Conservation (phyloP, 2,113 vertebrate genomes). For the Tricholaema leucomelas region DNA sequence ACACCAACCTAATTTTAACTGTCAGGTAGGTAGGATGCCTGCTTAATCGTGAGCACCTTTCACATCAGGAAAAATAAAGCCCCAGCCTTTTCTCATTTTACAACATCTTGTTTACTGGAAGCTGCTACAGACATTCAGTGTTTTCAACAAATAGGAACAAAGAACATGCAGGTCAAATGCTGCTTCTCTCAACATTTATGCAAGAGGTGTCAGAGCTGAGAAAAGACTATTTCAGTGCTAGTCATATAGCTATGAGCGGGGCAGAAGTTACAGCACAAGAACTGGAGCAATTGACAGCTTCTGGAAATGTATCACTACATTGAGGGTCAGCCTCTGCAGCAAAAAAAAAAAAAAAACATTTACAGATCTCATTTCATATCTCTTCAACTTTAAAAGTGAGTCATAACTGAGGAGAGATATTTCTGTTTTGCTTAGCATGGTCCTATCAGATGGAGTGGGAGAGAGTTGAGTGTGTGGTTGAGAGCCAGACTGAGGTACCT, state of each 20-base stretch:
- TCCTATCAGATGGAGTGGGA: not conserved
- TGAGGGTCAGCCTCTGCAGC: not conserved
- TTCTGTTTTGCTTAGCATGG: not conserved
- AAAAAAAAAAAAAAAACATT: not conserved
- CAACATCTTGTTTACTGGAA: not conserved
- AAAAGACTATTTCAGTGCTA: not conserved
- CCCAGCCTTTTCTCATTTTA: not conserved
- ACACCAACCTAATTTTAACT: not conserved
- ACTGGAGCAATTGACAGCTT: not conserved
- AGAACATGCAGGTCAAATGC: not conserved
- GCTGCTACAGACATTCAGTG: not conserved
- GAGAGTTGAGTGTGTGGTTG: not conserved
- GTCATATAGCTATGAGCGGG: not conserved
- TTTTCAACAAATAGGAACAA: not conserved
- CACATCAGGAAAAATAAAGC: not conserved
- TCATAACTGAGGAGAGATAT: rapidly evolving
- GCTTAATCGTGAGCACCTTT: not conserved
- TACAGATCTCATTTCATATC: not conserved
- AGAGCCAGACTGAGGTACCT: not conserved
- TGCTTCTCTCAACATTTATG: not conserved
- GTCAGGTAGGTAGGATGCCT: too few relatives aligned
- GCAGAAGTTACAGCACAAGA: not conserved
- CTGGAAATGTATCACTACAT: not conserved
- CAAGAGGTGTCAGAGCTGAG: not conserved
- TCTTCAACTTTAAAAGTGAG: conserved; percentile 17